Evolutionary conservation across 2,797 vertebrate species (phyloP).

Genomic region (Sparidentex hasta): DNA sequence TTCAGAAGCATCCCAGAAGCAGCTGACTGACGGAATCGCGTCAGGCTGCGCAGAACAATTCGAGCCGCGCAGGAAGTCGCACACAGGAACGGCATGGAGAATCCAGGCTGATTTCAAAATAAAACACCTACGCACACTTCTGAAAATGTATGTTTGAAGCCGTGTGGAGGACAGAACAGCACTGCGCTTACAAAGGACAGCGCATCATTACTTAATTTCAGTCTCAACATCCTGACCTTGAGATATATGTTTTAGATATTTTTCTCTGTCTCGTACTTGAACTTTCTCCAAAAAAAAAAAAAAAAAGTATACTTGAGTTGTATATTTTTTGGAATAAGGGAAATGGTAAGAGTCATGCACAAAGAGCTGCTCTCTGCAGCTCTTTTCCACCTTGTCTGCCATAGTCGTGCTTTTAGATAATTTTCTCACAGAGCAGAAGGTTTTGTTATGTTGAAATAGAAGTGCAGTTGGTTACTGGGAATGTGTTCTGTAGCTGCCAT

Average conservation of each 20-base stretch:
- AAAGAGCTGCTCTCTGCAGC: not conserved
- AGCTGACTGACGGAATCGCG: too few relatives aligned
- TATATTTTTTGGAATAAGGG: not conserved
- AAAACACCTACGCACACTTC: too few relatives aligned
- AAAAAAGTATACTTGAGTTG: too few relatives aligned
- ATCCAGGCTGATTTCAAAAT: too few relatives aligned
- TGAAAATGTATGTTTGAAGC: too few relatives aligned
- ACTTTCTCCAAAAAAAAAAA: too few relatives aligned
- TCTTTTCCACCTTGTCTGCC: not conserved
- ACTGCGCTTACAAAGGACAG: not conserved
- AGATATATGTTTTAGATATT: not conserved
- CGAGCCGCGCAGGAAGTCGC: too few relatives aligned
- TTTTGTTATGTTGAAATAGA: slow-evolving; percentile 40
- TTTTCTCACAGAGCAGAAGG: slow-evolving; percentile 2
- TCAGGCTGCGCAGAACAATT: too few relatives aligned
- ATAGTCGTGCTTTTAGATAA: slow-evolving; percentile 53
- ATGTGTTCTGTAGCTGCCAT: slow-evolving; percentile 32
- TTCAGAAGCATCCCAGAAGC: too few relatives aligned
- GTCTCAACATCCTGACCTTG: not conserved
- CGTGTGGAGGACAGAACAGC: too few relatives aligned
- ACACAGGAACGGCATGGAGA: too few relatives aligned
- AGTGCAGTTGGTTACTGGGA: slow-evolving; percentile 42
- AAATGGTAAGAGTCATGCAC: not conserved
- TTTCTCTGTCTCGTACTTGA: not conserved
- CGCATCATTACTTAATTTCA: not conserved